Base-by-base conservation (phyloP, 2,113 vertebrate species). In the Spizaetus ornatus region DNA sequence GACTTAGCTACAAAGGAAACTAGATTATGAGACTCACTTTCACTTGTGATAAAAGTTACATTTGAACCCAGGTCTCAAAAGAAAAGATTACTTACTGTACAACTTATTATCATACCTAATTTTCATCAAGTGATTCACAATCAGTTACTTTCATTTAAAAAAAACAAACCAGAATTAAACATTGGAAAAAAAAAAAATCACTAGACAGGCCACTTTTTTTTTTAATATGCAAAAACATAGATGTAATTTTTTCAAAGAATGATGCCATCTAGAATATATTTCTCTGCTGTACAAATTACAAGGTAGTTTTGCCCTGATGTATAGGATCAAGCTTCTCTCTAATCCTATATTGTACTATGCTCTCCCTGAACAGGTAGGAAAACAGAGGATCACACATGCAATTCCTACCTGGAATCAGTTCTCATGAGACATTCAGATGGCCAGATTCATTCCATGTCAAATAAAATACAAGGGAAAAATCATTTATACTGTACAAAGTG, bases 21-120 rank as follows among this genome's bases (percentile, higher is more conserved):
- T 31, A 81, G 26, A 62, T 87, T 43, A 23, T 4, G 71, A 67
- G 15, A 85, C 26, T 76, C 20, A 81, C 40, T 94, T 97, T 96
- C 77, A 76, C 52, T 94, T 93, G 65, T 88, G 74, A 90, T 88
- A 82, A 18, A 88, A 95, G 73, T 48, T 73, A 67, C 34, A 83
- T 80, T 82, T 94, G 91, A 97, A 97, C 86, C 74, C 84, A 96
- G 74, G 50, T 92, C 82, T 94, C 86, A 90, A 83, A 92, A 70
- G 22, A n/a, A 50, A 92, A 83, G 16, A 56, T 50, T 69, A 93
- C n/a, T 93, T 79, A 93, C 38, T 61, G 31, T 70, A 55, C 21
- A 90, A 85, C 13, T 72, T 69, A 42, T 29, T 58, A 65, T 22
- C 32, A 16, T 15, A 70, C 13, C 18, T 78, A 56, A 62, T 29